These are phyloP conservation scores for Dryococelus australis DNA, from an alignment of 2,888 invertebrate species.

Conservation along the genomic window DNA sequence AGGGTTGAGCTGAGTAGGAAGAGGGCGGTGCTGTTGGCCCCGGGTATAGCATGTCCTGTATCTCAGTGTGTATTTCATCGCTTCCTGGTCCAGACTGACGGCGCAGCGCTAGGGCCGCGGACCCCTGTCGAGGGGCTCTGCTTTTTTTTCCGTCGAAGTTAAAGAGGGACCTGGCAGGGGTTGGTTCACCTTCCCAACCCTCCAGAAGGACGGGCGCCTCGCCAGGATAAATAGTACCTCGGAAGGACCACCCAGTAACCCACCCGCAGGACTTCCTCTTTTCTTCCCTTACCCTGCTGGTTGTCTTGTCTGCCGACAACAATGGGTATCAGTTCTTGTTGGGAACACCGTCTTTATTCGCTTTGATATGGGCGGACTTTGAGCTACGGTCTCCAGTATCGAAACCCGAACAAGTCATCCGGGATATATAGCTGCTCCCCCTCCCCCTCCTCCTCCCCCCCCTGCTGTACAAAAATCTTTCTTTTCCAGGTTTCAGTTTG, in stretches of 20 bases:
- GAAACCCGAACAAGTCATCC: neutral
- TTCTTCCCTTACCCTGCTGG: neutral
- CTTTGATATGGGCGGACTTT: neutral
- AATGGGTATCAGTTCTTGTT: neutral
- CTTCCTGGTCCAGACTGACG: conserved; percentile 25
- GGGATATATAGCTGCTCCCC: neutral
- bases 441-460: neutral
- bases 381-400: neutral
- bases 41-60: conserved; percentile 7
- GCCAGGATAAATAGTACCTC: neutral
- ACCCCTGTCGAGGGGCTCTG: neutral
- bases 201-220: neutral
- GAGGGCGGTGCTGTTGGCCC: conserved; percentile 20
- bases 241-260: neutral
- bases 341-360: neutral
- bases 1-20: neutral
- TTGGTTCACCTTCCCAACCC: neutral
- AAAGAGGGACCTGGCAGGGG: neutral
- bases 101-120: neutral
- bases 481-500: no score
- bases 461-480: neutral
- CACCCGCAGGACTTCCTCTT: neutral
- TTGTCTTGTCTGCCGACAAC: neutral
- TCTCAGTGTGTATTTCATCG: conserved; percentile 30
- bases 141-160: neutral